Evolutionary conservation across 2,113 vertebrate genomes (phyloP).

Genomic region (Chaetodon auriga): DNA sequence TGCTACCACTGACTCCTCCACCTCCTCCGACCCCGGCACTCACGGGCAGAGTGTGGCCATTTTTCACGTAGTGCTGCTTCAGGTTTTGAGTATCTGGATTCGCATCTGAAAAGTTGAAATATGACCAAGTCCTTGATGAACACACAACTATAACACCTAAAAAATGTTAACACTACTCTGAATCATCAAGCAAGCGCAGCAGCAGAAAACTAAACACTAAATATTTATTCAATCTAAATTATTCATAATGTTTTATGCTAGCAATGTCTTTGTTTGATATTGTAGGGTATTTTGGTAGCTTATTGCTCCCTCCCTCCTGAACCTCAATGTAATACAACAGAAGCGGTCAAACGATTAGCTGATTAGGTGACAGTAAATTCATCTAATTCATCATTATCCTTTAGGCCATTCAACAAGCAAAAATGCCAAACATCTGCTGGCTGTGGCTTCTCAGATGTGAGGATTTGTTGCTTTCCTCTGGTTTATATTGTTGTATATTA

Average conservation of each 20-base stretch:
- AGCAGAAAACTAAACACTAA: background rate
- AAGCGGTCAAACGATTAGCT: background rate
- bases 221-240: conserved; percentile 16
- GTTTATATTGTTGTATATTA: background rate
- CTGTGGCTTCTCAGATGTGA: background rate
- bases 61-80: conserved; percentile 88
- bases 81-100: conserved; percentile 85
- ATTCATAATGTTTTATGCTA: conserved; percentile 12
- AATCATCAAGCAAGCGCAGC: background rate
- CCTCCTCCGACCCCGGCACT: conserved; percentile 60
- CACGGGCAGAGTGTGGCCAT: conserved; percentile 92
- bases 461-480: background rate
- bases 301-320: background rate
- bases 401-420: background rate
- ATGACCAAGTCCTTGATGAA: background rate
- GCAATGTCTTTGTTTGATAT: conserved; percentile 1
- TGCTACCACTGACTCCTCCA: conserved; percentile 60
- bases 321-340: background rate
- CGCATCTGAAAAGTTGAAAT: conserved; percentile 71
- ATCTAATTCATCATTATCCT: background rate
- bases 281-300: background rate
- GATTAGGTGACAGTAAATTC: background rate
- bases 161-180: background rate
- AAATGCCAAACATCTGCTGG: background rate
- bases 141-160: background rate